Conservation (phyloP, 2,797 vertebrate genomes). For the Chaenodraco wilsoni region DNA sequence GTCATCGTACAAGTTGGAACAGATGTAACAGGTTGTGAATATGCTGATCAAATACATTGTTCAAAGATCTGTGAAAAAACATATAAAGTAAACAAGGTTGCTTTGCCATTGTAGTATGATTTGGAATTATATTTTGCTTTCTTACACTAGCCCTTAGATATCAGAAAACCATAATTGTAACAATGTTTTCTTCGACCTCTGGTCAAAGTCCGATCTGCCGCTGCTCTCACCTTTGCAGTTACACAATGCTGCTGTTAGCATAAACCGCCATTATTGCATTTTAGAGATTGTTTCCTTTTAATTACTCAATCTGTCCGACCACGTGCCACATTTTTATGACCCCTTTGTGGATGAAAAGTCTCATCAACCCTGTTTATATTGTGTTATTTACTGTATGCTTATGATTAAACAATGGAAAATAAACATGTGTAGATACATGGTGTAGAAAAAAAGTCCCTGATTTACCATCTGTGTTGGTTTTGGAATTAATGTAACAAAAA, state of each 20-base stretch:
- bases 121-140: neutral
- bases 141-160: neutral
- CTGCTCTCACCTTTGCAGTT: constrained; percentile 14
- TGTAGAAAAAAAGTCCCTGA: constrained; percentile 3
- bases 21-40: constrained; percentile 6
- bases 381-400: constrained; percentile 15
- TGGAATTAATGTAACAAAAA: neutral
- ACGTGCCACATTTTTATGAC: neutral
- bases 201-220: neutral
- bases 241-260: neutral
- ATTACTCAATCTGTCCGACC: neutral
- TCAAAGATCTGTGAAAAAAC: neutral
- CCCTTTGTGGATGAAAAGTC: neutral
- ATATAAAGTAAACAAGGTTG: neutral
- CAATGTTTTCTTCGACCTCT: neutral
- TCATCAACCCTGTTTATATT: constrained; percentile 2
- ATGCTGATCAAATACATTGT: neutral
- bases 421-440: constrained; percentile 18
- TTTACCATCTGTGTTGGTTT: neutral
- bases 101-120: neutral
- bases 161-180: neutral
- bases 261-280: constrained; percentile 2
- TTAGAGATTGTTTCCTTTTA: neutral
- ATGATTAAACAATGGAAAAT: constrained; percentile 23
- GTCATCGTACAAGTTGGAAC: constrained; percentile 2